phyloP scores from a whole-genome alignment of 2,888 invertebrate genomes.

The Linnaemya tessellans region DNA sequence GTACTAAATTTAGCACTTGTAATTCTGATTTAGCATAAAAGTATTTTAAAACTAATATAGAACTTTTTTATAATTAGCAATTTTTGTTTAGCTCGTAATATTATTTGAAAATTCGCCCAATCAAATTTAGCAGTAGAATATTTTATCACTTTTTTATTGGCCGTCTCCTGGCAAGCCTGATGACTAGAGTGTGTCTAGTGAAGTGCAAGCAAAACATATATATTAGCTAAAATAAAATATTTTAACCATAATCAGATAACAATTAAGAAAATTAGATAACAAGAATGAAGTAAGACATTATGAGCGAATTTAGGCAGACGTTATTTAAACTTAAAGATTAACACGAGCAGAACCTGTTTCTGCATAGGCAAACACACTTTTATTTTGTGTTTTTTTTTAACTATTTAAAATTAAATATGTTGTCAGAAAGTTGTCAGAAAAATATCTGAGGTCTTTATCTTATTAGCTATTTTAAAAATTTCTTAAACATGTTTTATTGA shows the following conservation, averaged over 20 bases:
- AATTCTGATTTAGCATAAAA: no score
- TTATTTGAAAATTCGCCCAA: no score
- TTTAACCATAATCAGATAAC: slow-evolving; percentile 34
- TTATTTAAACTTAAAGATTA: neutral
- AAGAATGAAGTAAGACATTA: slow-evolving; percentile 30
- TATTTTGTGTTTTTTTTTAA: neutral
- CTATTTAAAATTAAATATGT: neutral
- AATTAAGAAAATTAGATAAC: slow-evolving; percentile 11
- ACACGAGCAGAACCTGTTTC: slow-evolving; percentile 10
- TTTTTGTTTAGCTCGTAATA: no score
- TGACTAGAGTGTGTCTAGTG: neutral
- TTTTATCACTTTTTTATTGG: no score
- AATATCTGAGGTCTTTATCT: neutral
- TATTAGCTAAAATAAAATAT: neutral
- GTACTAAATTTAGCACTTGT: no score
- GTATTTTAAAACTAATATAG: no score
- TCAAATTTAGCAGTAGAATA: no score
- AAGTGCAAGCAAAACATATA: neutral
- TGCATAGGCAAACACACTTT: neutral
- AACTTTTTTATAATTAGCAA: no score
- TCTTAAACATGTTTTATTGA: neutral
- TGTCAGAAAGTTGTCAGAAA: neutral
- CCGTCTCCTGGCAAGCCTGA: no score
- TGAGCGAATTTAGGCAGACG: slow-evolving; percentile 22
- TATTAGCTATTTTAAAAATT: neutral